These are phyloP conservation scores for Lordiphosa collinella DNA, from an alignment of 1,140 invertebrate species.

Conservation along the genomic window DNA sequence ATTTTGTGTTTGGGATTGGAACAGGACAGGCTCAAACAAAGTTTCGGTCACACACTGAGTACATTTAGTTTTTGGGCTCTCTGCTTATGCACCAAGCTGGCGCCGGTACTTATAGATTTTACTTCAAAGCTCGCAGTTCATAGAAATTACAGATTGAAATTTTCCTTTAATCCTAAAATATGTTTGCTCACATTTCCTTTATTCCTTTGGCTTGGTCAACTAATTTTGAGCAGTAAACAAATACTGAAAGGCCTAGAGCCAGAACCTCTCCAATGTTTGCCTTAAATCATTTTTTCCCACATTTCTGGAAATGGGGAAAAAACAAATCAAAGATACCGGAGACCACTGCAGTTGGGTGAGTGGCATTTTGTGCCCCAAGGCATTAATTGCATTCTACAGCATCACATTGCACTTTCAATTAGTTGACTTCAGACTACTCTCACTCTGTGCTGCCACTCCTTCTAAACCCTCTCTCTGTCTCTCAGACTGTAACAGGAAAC, in stretches of 20 bases:
- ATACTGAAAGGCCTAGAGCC: not conserved
- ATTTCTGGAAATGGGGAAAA: conserved; percentile 14
- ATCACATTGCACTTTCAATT: conserved; percentile 79
- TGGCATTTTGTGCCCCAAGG: conserved; percentile 30
- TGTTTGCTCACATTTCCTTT: not conserved
- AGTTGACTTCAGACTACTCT: conserved; percentile 54
- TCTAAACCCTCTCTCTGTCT: not conserved
- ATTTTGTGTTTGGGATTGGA: no score
- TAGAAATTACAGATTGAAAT: no score
- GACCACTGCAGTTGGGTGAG: not conserved
- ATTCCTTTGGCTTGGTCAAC: not conserved
- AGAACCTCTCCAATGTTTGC: not conserved
- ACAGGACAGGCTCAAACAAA: no score
- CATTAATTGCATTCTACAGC: conserved; percentile 79
- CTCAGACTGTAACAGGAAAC: conserved; percentile 60
- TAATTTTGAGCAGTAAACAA: not conserved
- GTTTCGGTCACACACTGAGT: no score
- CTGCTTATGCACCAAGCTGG: no score
- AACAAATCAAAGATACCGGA: conserved; percentile 44
- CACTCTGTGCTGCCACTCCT: conserved; percentile 3
- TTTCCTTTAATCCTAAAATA: no score
- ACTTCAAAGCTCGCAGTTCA: no score
- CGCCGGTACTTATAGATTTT: no score
- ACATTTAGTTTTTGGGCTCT: no score
- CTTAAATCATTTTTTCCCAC: not conserved